Base-by-base conservation (phyloP, 2,888 invertebrate genomes). In the Nomada goodeniana region DNA sequence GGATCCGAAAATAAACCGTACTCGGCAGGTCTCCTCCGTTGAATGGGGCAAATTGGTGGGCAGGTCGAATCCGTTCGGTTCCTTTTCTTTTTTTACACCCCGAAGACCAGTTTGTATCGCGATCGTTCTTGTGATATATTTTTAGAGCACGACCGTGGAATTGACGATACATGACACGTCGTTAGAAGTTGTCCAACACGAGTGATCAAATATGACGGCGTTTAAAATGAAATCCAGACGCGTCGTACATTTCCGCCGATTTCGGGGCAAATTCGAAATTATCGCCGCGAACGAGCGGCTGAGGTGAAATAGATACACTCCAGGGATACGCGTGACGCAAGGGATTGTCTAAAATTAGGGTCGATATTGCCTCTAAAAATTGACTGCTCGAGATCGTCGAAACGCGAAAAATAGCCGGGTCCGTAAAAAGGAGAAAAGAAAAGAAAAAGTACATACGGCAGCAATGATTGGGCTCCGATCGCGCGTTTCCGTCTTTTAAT, bases 351-450 rank as follows among this genome's bases (percentile, higher is more conserved):
- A 88, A 88, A 88, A 78, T 88, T 86, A 86, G 87, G 80, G 83
- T 76, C 83, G 76, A 88, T 88, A 88, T 86, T 70, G 68, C 47
- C 74, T 82, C 87, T 81, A 86, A 87, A 87, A 84, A 87, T 88
- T 81, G 80, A 84, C 84, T 75, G 61, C 59, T 42, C 65, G 76
- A 70, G 55, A 80, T 80, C 72, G 76, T 64, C 68, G 44, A 72
- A 42, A 42, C 73, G 26, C 69, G 47, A 47, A 47, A 47, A 73
- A 61, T 73, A 70, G 74, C 65, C 29, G 52, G 52, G 36, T 29
- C 18, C 20, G 11, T 60, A 50, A 63, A 76, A 76, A 73, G 57
- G 59, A 0, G 23, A 23, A 57, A 26, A 26, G 2, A 26, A 1
- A 50, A 18, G 52, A 36, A 29, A 59, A 53, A 36, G 0, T 20